These are phyloP conservation scores for Drosophila multiciliata DNA, from an alignment of 2,888 invertebrate species.

Conservation along the genomic window DNA sequence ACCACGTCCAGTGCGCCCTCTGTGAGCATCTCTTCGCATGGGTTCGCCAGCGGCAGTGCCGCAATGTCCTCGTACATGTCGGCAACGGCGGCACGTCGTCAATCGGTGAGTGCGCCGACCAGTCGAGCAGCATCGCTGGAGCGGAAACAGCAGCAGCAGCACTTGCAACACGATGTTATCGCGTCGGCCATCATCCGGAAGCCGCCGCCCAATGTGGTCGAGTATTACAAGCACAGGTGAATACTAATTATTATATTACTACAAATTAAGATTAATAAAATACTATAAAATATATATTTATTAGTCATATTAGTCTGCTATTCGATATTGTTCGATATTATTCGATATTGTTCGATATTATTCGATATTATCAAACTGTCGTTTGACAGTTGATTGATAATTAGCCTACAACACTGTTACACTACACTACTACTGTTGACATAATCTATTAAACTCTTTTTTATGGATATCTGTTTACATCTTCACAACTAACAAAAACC, in stretches of 20 bases:
- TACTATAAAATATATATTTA: neutral
- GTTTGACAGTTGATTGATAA: neutral
- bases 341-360: neutral
- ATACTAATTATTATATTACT: neutral
- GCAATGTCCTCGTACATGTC: slow-evolving; percentile 70
- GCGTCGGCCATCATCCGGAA: slow-evolving; percentile 67
- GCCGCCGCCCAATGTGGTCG: slow-evolving; percentile 75
- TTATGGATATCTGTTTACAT: slow-evolving; percentile 4
- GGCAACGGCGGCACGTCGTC: slow-evolving; percentile 66
- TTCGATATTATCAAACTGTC: neutral
- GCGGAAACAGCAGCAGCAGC: slow-evolving; percentile 75
- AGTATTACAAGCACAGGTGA: slow-evolving; percentile 72
- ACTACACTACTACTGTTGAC: neutral
- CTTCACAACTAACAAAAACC: slow-evolving; percentile 16
- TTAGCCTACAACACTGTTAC: neutral
- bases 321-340: neutral
- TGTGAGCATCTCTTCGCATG: slow-evolving; percentile 67
- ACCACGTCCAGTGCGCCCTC: slow-evolving; percentile 48
- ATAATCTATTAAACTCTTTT: neutral
- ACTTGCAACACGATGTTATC: slow-evolving; percentile 41
- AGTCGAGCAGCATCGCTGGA: slow-evolving; percentile 83
- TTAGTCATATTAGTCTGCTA: neutral
- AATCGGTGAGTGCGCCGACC: slow-evolving; percentile 80
- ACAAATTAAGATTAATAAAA: neutral
- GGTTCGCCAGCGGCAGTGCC: slow-evolving; percentile 68